Conservation (phyloP, 2,797 vertebrate genomes). For the Harpagifer antarcticus region DNA sequence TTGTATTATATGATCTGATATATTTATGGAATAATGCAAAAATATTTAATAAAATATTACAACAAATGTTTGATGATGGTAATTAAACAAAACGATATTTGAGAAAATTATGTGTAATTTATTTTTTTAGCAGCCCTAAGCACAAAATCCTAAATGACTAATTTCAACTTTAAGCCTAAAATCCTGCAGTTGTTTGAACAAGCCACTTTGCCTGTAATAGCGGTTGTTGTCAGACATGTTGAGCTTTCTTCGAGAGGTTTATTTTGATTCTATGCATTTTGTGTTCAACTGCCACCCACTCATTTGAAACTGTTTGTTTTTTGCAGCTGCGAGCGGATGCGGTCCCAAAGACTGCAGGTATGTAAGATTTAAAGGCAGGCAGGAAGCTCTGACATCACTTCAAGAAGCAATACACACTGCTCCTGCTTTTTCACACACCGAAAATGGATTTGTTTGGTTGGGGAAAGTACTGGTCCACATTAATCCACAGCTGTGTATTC, state of each 20-base stretch:
- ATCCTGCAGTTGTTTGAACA: not conserved
- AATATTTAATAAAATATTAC: no score
- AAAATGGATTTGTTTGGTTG: constrained; percentile 2
- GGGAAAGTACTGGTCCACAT: constrained; percentile 2
- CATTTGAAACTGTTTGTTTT: constrained; percentile 13
- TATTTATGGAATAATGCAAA: no score
- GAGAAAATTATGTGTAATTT: no score
- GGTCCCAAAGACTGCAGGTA: constrained; percentile 91
- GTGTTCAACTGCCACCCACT: not conserved
- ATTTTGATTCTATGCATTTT: not conserved
- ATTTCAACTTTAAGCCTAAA: not conserved
- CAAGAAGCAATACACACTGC: not conserved
- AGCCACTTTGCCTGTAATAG: not conserved
- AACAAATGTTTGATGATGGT: no score
- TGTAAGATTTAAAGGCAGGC: constrained; percentile 1
- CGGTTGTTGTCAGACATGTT: not conserved
- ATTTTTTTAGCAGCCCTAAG: no score
- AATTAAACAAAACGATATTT: no score
- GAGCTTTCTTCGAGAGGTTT: not conserved
- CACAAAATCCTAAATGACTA: no score
- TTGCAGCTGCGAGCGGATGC: constrained; percentile 90
- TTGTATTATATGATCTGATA: not conserved
- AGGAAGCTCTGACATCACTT: not conserved
- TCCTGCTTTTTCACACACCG: not conserved
- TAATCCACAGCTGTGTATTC: constrained; percentile 6